Conservation (phyloP, 2,888 invertebrate species). For the Phorcus lineatus region DNA sequence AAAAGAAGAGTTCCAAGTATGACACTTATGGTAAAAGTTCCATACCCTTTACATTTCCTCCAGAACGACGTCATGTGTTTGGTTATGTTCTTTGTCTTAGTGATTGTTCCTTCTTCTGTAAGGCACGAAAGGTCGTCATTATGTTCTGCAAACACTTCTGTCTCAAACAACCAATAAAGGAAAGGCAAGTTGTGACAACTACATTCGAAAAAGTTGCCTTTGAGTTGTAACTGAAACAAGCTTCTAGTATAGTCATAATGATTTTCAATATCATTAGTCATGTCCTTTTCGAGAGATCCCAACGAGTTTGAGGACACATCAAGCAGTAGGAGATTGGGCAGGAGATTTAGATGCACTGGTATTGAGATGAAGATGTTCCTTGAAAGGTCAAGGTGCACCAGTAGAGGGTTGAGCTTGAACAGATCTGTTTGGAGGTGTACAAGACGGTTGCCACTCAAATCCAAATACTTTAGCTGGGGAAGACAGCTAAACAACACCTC, state of each 20-base stretch:
- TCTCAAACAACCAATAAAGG: neutral
- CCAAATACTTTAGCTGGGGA: neutral
- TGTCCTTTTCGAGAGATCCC: no score
- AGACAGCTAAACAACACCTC: neutral
- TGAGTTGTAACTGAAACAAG: neutral
- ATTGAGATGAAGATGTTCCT: neutral
- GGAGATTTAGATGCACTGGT: neutral
- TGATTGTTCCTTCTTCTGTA: neutral
- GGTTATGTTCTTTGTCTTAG: neutral
- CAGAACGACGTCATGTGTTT: neutral
- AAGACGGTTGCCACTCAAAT: neutral
- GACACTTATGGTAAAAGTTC: neutral
- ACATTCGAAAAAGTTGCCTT: neutral
- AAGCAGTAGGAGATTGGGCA: no score
- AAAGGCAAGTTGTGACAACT: neutral
- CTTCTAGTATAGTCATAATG: neutral
- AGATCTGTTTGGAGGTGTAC: neutral
- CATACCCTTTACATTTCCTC: neutral
- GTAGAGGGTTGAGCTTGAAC: neutral
- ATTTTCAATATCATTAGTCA: no score
- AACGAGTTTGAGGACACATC: no score
- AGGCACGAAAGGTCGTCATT: neutral
- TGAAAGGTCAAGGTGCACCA: neutral
- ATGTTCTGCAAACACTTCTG: neutral
- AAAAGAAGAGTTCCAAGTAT: neutral